Percentiles rank a stretch among this genome's conserved stretches.
phyloP scores from a whole-genome alignment of 2,113 vertebrate genomes.

The Prunella himalayana region DNA sequence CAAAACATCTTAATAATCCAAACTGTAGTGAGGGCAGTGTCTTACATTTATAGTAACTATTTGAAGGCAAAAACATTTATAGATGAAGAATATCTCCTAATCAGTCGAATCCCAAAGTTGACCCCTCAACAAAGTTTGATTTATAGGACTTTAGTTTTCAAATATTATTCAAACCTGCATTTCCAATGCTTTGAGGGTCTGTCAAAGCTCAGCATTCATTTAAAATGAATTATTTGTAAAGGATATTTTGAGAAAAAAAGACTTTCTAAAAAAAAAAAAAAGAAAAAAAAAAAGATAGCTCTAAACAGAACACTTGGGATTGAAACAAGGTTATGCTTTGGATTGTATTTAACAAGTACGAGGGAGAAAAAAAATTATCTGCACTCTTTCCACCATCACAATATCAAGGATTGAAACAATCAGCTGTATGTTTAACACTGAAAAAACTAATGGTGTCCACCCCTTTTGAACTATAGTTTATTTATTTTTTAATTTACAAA shows the following conservation, averaged over 20 bases:
- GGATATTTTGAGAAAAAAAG: not conserved
- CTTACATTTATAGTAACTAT: not conserved
- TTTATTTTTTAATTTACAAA: not conserved
- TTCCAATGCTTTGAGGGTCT: not conserved
- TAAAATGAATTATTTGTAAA: not conserved
- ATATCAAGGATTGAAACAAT: not conserved
- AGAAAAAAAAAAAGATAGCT: not conserved
- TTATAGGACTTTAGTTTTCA: not conserved
- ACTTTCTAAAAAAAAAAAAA: not conserved
- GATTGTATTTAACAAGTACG: not conserved
- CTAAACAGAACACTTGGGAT: not conserved
- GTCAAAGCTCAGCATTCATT: not conserved
- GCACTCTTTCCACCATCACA: not conserved
- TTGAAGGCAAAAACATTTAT: not conserved
- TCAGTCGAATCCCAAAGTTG: not conserved
- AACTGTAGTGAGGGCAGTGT: not conserved
- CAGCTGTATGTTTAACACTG: not conserved
- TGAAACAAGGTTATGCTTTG: not conserved
- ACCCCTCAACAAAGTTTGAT: not conserved
- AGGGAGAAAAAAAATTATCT: not conserved
- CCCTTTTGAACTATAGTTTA: not conserved
- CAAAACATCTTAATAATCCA: not conserved
- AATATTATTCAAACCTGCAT: not conserved
- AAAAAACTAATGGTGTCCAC: not conserved
- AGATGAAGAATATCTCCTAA: not conserved